Evolutionary conservation across 2,113 vertebrate species (phyloP), one percentile per base, ranked within the genome.

Genomic region (Perognathus longimembris): DNA sequence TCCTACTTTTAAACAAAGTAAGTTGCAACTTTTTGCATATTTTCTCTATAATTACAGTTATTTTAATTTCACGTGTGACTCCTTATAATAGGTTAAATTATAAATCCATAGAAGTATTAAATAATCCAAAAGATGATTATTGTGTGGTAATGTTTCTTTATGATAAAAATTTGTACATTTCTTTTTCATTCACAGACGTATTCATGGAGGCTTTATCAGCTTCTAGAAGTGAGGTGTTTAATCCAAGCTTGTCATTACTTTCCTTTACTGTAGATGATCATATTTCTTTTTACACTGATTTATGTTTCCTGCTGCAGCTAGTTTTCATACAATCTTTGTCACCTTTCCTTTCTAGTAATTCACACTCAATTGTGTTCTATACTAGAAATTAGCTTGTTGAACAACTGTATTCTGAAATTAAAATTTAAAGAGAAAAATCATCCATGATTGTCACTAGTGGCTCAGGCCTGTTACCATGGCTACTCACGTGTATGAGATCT

Each of bases 21-120:
- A 20, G 3, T 50, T 21, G 12, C 30, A 69, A 73, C 67, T 1
- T 1, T 74, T 91, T 59, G 88, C 6, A 63, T 71, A 77, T 0
- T 80, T 92, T 85, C 6, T 40, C 61, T 40, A 80, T 66, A 82
- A 86, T 82, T 82, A 40, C 4, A 69, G 63, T 74, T 24, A 70
- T 36, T 50, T 70, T 85, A 89, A 86, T 88, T 83, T 17, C 6
- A 83, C 7, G 11, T 34, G 20, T 69, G 3, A 79, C 42, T 70
- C 24, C 83, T 36, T 71, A 24, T 24, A 54, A 7, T 45, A 69
- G 22, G 28, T 64, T 42, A 83, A 40, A 74, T 11, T 34, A 59
- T 36, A 11, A 77, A 75, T 20, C 9, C 22, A 82, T 66, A 80
- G 38, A 89, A 94, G 79, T 50, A 78, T 15, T 50, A 86, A 91